Conservation (phyloP, 2,888 invertebrate genomes). For the Panzeria rudis region DNA sequence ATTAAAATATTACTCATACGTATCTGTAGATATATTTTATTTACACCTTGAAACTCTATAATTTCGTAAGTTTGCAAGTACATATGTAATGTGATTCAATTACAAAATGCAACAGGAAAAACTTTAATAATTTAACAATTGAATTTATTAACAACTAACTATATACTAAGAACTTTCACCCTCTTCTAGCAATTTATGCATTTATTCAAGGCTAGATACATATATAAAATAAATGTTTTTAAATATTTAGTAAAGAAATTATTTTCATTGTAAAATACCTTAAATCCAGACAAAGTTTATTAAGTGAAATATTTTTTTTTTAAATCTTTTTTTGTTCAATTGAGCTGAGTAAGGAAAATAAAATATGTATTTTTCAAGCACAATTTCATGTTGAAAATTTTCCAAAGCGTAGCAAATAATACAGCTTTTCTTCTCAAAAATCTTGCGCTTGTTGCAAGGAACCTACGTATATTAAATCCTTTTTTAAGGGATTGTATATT, state of each 20-base stretch:
- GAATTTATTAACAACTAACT: conserved; percentile 11
- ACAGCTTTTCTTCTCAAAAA: conserved; percentile 10
- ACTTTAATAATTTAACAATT: conserved; percentile 20
- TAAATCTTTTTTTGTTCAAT: conserved; percentile 2
- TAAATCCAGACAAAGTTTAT: conserved; percentile 31
- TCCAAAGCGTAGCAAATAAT: not conserved
- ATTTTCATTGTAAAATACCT: conserved; percentile 20
- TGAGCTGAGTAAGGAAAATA: not conserved
- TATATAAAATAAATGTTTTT: not conserved
- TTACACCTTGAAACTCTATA: not conserved
- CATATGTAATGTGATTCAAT: too few species aligned
- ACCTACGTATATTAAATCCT: conserved; percentile 17
- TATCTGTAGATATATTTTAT: not conserved
- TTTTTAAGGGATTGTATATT: not conserved
- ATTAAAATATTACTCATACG: not conserved
- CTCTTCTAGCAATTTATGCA: not conserved
- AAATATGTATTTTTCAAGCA: conserved; percentile 25
- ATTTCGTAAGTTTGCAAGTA: too few species aligned
- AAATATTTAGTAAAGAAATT: too few species aligned
- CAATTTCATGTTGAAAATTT: conserved; percentile 24
- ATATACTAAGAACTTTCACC: not conserved
- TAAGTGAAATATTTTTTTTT: conserved; percentile 19
- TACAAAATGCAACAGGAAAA: not conserved
- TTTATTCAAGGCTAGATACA: not conserved
- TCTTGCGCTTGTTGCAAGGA: not conserved